Evolutionary conservation across 2,113 vertebrate species (phyloP).

Genomic region (Megaleporinus macrocephalus): DNA sequence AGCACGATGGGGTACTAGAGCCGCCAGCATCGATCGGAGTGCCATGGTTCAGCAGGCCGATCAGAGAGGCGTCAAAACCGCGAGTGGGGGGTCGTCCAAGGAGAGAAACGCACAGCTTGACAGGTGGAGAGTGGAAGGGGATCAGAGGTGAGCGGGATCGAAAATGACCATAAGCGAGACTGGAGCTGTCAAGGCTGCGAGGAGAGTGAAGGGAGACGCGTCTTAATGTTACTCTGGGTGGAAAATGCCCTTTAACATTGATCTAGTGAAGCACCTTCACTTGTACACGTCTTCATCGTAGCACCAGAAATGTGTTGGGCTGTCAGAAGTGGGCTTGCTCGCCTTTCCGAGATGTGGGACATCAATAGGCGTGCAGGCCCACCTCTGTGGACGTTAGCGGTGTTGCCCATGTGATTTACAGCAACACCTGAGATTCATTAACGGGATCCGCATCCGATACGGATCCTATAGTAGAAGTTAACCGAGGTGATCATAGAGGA

Average conservation of each 20-base stretch:
- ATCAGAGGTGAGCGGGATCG: not conserved
- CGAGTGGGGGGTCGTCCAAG: not conserved
- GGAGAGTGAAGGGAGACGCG: not conserved
- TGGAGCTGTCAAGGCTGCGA: slow-evolving; percentile 2
- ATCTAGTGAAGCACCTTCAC: not conserved
- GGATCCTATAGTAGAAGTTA: too few relatives aligned
- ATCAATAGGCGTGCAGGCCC: not conserved
- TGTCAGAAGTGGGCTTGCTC: not conserved
- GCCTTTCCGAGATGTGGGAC: not conserved
- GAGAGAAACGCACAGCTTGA: not conserved
- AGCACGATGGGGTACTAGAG: slow-evolving; percentile 2
- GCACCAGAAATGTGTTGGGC: not conserved
- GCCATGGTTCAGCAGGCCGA: not conserved
- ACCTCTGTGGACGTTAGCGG: not conserved
- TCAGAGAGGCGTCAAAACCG: not conserved
- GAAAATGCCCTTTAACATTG: not conserved
- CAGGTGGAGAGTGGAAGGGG: not conserved
- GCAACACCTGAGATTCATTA: too few relatives aligned
- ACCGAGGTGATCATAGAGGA: too few relatives aligned
- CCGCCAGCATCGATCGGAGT: not conserved
- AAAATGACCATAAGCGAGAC: slow-evolving; percentile 14
- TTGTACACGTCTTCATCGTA: not conserved
- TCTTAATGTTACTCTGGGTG: not conserved
- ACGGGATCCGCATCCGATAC: too few relatives aligned
- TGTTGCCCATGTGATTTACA: too few relatives aligned